A percentile compares a stretch with the other conserved stretches of the same genome.
phyloP scores from a whole-genome alignment of 2,113 vertebrate genomes.

The Trematocara zebra region DNA sequence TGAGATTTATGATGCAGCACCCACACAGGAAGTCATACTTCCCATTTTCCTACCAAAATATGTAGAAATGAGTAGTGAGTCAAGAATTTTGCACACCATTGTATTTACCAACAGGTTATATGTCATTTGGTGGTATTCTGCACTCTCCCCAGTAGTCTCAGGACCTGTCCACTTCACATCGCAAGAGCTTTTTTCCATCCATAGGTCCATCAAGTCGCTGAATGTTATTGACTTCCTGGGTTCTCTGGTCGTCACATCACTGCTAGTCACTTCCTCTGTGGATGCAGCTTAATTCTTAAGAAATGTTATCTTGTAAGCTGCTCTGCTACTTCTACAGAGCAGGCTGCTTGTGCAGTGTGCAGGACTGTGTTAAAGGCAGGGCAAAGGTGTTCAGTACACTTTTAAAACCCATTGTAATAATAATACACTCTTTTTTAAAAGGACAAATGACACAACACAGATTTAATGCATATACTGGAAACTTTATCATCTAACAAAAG shows the following conservation, averaged over 20 bases:
- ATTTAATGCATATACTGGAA: constrained; percentile 57
- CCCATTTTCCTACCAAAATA: not conserved
- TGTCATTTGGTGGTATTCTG: not conserved
- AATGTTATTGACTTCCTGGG: not conserved
- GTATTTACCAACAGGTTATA: not conserved
- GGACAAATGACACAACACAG: constrained; percentile 33
- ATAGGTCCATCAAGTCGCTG: not conserved
- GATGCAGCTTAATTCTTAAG: not conserved
- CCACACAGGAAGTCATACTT: not conserved
- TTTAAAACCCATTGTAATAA: not conserved
- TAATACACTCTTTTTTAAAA: not conserved
- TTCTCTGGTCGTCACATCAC: not conserved
- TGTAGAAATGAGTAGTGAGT: not conserved
- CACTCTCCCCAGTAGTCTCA: not conserved
- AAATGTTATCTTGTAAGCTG: not conserved
- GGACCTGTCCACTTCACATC: not conserved
- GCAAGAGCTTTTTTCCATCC: not conserved
- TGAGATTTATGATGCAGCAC: not conserved
- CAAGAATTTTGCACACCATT: not conserved
- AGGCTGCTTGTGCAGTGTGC: not conserved
- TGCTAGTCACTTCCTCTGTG: not conserved
- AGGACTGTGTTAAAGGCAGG: not conserved
- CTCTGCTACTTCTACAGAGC: not conserved
- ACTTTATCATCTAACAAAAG: constrained; percentile 65
- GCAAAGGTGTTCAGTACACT: not conserved